Percentiles rank a stretch among this genome's conserved stretches.
Conservation (phyloP, 2,113 vertebrate genomes). For the Conger conger region DNA sequence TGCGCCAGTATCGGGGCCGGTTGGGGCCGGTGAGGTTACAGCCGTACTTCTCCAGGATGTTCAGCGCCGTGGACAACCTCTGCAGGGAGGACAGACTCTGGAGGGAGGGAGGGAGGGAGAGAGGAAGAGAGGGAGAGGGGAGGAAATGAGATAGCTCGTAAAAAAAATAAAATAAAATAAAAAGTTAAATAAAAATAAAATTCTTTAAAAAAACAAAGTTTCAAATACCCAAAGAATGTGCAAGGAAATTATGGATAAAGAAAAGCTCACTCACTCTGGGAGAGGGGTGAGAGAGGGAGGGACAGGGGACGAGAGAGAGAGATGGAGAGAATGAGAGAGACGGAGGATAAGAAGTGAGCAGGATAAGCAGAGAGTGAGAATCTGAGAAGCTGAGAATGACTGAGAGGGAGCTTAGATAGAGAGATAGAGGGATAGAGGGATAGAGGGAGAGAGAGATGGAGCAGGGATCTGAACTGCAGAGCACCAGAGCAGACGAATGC, state of each 20-base stretch:
- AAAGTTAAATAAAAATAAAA: no score
- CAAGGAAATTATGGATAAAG: no score
- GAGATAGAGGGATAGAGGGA: neutral
- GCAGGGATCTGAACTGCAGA: neutral
- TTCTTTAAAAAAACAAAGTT: no score
- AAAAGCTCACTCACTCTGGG: no score
- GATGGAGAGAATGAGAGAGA: neutral
- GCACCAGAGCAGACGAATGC: no score
- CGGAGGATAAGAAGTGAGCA: slow-evolving; percentile 31
- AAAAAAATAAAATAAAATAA: no score
- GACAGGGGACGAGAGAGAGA: slow-evolving; percentile 39
- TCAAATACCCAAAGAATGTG: no score
- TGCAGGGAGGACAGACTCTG: slow-evolving; percentile 63
- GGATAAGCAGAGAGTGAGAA: no score
- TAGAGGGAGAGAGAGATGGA: neutral
- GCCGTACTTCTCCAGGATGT: slow-evolving; percentile 89
- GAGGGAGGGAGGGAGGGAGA: neutral
- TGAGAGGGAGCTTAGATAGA: neutral
- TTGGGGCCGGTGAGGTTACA: slow-evolving; percentile 80
- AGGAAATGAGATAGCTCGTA: no score
- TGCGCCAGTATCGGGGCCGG: slow-evolving; percentile 84
- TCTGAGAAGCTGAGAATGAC: neutral
- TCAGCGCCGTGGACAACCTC: slow-evolving; percentile 78
- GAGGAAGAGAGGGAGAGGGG: slow-evolving; percentile 32
- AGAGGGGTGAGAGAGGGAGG: slow-evolving; percentile 34